Evolutionary conservation across 2,888 invertebrate genomes (phyloP).

Genomic region (Drosophila borborema): DNA sequence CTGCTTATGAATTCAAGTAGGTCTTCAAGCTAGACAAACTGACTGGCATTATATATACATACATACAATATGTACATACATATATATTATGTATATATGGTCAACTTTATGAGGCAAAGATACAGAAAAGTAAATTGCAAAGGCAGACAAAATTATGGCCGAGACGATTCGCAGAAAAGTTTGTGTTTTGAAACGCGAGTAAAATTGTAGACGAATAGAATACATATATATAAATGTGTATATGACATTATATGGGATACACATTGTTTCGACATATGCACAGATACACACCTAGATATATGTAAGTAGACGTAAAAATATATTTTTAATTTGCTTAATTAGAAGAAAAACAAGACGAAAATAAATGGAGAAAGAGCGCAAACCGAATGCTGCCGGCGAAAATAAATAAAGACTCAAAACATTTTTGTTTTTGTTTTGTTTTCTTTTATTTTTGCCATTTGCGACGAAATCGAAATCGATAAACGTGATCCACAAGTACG

Average conservation of each 20-base stretch:
- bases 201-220: conserved; percentile 28
- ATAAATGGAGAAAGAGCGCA: conserved; percentile 40
- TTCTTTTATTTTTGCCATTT: conserved; percentile 18
- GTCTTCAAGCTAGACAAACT: neutral
- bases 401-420: conserved; percentile 34
- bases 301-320: conserved; percentile 25
- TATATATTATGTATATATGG: neutral
- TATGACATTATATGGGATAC: conserved; percentile 8
- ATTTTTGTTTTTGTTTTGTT: conserved; percentile 7
- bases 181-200: conserved; percentile 54
- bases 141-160: conserved; percentile 26
- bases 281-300: conserved; percentile 16
- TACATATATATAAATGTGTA: neutral
- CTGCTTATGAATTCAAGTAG: neutral
- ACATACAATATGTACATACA: neutral
- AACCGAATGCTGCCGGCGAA: conserved; percentile 29
- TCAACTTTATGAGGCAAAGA: neutral
- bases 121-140: conserved; percentile 25
- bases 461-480: conserved; percentile 64
- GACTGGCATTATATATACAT: neutral
- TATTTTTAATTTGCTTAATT: conserved; percentile 77
- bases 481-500: conserved; percentile 63
- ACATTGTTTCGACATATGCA: conserved; percentile 24
- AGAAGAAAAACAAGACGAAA: conserved; percentile 51
- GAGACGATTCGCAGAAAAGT: conserved; percentile 53